Conservation (phyloP, 2,113 vertebrate genomes). For the western clawed frog (Xenopus tropicalis) region UCB_Xtro_10.0 CM004450.2:67559501-67560000, state of each 20-base stretch:
- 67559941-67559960: too few species aligned
- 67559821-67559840: too few species aligned
- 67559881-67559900: too few species aligned
- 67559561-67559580: not conserved
- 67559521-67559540: not conserved
- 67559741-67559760: not conserved
- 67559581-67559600: not conserved
- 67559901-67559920: too few species aligned
- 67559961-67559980: too few species aligned
- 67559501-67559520: not conserved
- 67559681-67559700: conserved; percentile 17
- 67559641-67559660: conserved; percentile 4
- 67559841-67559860: too few species aligned
- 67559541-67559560: too few species aligned
- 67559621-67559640: not conserved
- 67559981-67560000: too few species aligned
- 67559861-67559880: too few species aligned
- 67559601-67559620: not conserved
- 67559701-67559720: conserved; percentile 9
- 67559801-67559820: too few species aligned
- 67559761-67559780: not conserved
- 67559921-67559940: too few species aligned
- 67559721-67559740: not conserved
- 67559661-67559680: not conserved
- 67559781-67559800: too few species aligned